Conservation (phyloP, 2,113 vertebrate genomes). For the Phaethornis superciliosus region DNA sequence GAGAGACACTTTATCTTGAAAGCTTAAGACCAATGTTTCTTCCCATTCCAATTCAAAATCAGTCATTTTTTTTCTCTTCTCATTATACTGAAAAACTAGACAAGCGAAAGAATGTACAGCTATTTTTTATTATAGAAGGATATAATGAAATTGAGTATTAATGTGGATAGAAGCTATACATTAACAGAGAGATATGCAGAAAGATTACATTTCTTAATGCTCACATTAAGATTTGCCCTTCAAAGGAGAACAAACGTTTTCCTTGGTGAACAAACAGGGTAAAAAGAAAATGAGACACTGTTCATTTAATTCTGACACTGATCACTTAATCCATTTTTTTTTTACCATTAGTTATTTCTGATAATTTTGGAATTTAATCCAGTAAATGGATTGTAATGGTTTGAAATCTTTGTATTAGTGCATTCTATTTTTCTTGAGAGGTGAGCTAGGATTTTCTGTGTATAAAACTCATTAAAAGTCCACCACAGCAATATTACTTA, state of each 20-base stretch:
- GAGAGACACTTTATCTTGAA: not conserved
- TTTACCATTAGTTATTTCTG: not conserved
- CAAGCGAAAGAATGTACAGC: not conserved
- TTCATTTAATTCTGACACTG: not conserved
- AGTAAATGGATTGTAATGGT: not conserved
- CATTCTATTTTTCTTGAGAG: not conserved
- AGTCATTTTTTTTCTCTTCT: not conserved
- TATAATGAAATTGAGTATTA: not conserved
- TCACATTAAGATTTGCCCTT: not conserved
- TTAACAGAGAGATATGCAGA: not conserved
- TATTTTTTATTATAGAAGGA: not conserved
- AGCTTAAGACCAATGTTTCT: not conserved
- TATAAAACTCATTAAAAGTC: not conserved
- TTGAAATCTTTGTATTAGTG: not conserved
- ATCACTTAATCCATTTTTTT: not conserved
- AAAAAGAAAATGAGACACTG: not conserved
- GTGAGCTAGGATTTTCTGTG: not conserved
- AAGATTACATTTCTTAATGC: not conserved
- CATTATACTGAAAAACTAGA: not conserved
- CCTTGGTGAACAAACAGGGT: not conserved
- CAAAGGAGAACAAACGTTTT: not conserved
- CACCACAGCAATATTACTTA: not conserved
- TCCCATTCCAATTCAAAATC: not conserved
- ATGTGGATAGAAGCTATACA: not conserved
- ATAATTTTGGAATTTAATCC: not conserved